These are phyloP conservation scores for Abscondita cerata DNA, from an alignment of 2,888 invertebrate genomes.

Conservation along the genomic window DNA sequence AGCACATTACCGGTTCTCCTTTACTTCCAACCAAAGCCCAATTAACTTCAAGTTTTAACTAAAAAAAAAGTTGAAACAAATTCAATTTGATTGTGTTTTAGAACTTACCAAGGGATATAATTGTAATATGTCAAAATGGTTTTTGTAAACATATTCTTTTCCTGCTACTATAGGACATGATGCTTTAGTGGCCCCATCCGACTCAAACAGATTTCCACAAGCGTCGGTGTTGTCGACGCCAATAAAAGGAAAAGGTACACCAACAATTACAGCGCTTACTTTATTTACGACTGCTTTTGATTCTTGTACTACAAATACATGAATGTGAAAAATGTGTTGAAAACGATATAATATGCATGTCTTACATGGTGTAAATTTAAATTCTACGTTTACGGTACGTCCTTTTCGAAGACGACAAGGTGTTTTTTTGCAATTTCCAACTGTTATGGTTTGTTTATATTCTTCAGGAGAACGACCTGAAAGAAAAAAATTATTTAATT, in stretches of 20 bases:
- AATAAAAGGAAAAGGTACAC: slow-evolving; percentile 73
- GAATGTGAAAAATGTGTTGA: slow-evolving; percentile 1
- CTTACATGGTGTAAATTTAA: slow-evolving; percentile 68
- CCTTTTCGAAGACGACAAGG: slow-evolving; percentile 73
- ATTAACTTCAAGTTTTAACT: slow-evolving; percentile 65
- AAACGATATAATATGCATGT: not conserved
- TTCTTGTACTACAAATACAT: slow-evolving; percentile 7
- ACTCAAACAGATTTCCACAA: slow-evolving; percentile 68
- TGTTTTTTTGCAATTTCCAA: slow-evolving; percentile 67
- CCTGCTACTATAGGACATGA: slow-evolving; percentile 75
- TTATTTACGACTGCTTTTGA: slow-evolving; percentile 54
- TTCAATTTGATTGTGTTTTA: not conserved
- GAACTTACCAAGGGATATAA: slow-evolving; percentile 63
- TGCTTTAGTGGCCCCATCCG: slow-evolving; percentile 64
- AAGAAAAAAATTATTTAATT: too few relatives aligned
- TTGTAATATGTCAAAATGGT: slow-evolving; percentile 63
- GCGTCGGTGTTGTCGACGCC: slow-evolving; percentile 78
- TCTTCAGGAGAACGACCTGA: slow-evolving; percentile 59
- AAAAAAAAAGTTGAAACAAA: slow-evolving; percentile 46
- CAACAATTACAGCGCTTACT: slow-evolving; percentile 69
- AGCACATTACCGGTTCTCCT: slow-evolving; percentile 66
- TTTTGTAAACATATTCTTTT: slow-evolving; percentile 74
- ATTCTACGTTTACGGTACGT: slow-evolving; percentile 62
- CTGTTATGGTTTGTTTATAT: slow-evolving; percentile 48
- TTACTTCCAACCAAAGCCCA: slow-evolving; percentile 65